Evolutionary conservation across 2,797 vertebrate species (phyloP).

Genomic region (Clarias platycephalus): DNA sequence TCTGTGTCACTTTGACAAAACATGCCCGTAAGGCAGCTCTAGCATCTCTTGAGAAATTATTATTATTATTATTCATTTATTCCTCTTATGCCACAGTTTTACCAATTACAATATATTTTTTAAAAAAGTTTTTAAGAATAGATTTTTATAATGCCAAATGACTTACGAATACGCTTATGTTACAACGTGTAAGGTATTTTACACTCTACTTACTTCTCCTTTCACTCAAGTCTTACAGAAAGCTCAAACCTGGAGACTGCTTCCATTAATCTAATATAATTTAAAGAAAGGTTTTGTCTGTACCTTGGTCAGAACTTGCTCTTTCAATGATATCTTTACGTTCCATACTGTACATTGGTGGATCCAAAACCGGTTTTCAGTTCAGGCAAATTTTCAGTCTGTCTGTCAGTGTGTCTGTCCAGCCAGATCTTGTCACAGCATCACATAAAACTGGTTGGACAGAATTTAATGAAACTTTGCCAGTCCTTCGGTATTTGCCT

Average conservation of each 20-base stretch:
- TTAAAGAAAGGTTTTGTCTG: too few species aligned
- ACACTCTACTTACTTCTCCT: background rate
- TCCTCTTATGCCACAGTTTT: background rate
- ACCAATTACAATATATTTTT: background rate
- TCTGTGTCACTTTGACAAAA: background rate
- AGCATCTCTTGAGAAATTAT: background rate
- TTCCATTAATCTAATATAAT: background rate
- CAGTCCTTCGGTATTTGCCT: too few species aligned
- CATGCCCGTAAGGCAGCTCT: background rate
- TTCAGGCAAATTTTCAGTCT: too few species aligned
- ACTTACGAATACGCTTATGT: background rate
- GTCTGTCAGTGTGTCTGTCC: too few species aligned
- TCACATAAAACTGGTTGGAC: too few species aligned
- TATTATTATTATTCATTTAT: slow-evolving; percentile 16
- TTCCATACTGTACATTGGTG: too few species aligned
- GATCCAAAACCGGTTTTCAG: too few species aligned
- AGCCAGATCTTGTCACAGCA: too few species aligned
- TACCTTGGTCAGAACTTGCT: too few species aligned
- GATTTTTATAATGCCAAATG: background rate
- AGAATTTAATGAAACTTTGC: too few species aligned
- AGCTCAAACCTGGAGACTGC: background rate
- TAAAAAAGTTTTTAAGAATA: background rate
- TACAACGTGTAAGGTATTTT: background rate
- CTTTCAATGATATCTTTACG: too few species aligned
- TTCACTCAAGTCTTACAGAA: background rate